Percentiles rank a stretch among this genome's conserved stretches.
These are phyloP conservation scores for Sebastolobus altivelis DNA, from an alignment of 2,797 vertebrate species.

Conservation along the genomic window DNA sequence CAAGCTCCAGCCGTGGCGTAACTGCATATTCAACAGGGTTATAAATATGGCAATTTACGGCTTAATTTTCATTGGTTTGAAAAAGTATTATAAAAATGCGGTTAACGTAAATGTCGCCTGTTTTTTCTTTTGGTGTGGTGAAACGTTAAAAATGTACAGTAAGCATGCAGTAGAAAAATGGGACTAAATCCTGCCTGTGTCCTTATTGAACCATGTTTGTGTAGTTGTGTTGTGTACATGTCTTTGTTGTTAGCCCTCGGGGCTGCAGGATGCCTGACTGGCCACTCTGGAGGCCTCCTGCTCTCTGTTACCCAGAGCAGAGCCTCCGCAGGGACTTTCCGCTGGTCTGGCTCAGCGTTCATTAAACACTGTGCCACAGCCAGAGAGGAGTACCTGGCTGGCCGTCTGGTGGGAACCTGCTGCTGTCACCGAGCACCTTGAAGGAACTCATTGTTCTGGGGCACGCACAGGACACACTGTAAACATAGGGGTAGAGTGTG, in stretches of 20 bases:
- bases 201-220: slow-evolving; percentile 14
- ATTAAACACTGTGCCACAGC: slow-evolving; percentile 55
- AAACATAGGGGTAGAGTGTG: slow-evolving; percentile 51
- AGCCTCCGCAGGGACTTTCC: slow-evolving; percentile 68
- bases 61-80: neutral
- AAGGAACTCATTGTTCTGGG: slow-evolving; percentile 81
- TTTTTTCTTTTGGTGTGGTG: neutral
- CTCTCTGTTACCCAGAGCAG: slow-evolving; percentile 54
- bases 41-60: neutral
- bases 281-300: slow-evolving; percentile 53
- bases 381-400: slow-evolving; percentile 74
- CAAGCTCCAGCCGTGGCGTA: neutral
- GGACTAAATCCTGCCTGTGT: neutral
- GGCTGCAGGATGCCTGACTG: slow-evolving; percentile 40
- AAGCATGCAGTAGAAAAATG: neutral
- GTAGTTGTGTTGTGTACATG: neutral
- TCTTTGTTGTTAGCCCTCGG: slow-evolving; percentile 17
- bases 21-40: neutral
- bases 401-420: slow-evolving; percentile 68
- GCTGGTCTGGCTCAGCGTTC: slow-evolving; percentile 53
- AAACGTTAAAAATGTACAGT: neutral
- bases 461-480: slow-evolving; percentile 51
- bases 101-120: neutral
- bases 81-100: neutral
- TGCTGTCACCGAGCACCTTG: slow-evolving; percentile 56